phyloP scores from a whole-genome alignment of 2,113 vertebrate genomes.

The Tyrannus savana region DNA sequence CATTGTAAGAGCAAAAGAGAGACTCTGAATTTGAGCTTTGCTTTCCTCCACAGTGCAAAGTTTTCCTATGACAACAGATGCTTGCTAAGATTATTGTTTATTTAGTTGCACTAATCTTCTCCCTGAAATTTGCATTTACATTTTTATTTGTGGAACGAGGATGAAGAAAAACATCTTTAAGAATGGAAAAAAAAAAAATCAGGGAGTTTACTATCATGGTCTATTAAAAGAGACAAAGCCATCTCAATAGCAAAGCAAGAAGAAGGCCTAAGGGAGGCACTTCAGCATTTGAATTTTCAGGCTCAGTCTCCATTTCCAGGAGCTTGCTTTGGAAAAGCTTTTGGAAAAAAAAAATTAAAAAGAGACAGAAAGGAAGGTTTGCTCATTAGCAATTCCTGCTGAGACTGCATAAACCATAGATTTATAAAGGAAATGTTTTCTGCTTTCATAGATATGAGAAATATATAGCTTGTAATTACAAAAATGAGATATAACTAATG shows the following conservation, averaged over 20 bases:
- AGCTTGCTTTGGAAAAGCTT: not conserved
- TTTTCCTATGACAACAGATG: not conserved
- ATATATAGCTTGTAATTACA: conserved; percentile 33
- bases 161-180: not conserved
- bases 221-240: not conserved
- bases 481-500: conserved; percentile 36
- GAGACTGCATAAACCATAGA: conserved; percentile 23
- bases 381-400: conserved; percentile 21
- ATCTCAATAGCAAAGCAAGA: not conserved
- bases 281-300: not conserved
- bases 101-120: not conserved
- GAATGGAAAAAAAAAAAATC: not conserved
- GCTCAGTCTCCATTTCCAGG: not conserved
- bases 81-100: not conserved
- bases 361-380: not conserved
- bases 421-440: conserved; percentile 33
- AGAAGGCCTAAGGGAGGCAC: not conserved
- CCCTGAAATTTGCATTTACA: not conserved
- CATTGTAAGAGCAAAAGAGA: not conserved
- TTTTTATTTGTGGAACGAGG: not conserved
- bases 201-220: not conserved
- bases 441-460: conserved; percentile 24
- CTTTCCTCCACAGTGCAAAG: not conserved
- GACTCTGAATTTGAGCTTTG: not conserved
- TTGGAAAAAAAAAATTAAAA: not conserved